These are phyloP conservation scores for Dolomedes plantarius DNA, from an alignment of 2,888 invertebrate species.

Conservation along the genomic window DNA sequence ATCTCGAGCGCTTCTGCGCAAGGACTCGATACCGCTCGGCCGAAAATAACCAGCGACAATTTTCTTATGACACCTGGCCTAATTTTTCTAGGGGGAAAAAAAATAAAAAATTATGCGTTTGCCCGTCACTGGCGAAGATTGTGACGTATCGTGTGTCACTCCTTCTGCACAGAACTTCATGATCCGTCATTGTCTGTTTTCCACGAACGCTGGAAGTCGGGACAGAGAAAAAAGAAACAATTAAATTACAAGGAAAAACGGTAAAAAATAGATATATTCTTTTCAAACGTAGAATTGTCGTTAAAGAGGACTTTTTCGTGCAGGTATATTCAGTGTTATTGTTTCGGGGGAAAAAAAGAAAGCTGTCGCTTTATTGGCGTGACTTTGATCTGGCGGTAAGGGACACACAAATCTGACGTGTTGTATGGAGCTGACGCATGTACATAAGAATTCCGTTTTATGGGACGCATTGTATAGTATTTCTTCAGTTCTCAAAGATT, in stretches of 20 bases:
- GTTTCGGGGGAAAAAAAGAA: constrained; percentile 26
- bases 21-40: not conserved
- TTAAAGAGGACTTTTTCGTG: not conserved
- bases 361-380: constrained; percentile 1
- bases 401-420: not conserved
- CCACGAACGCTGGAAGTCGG: not conserved
- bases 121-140: constrained; percentile 15
- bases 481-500: too few species aligned
- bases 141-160: constrained; percentile 49
- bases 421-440: not conserved
- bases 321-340: constrained; percentile 21
- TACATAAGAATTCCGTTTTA: too few species aligned
- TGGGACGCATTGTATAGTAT: too few species aligned
- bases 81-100: constrained; percentile 19
- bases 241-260: constrained; percentile 63
- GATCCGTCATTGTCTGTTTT: constrained; percentile 61
- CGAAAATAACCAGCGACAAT: constrained; percentile 2
- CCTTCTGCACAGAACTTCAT: constrained; percentile 28
- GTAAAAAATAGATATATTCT: constrained; percentile 11
- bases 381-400: not conserved
- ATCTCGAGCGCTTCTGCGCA: not conserved
- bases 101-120: not conserved
- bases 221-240: constrained; percentile 41
- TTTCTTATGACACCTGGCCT: constrained; percentile 44
- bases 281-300: not conserved